A percentile compares a stretch with the other conserved stretches of the same genome.
These are phyloP conservation scores for Oryctes rhinoceros DNA, from an alignment of 1,140 invertebrate genomes.

Conservation along the genomic window DNA sequence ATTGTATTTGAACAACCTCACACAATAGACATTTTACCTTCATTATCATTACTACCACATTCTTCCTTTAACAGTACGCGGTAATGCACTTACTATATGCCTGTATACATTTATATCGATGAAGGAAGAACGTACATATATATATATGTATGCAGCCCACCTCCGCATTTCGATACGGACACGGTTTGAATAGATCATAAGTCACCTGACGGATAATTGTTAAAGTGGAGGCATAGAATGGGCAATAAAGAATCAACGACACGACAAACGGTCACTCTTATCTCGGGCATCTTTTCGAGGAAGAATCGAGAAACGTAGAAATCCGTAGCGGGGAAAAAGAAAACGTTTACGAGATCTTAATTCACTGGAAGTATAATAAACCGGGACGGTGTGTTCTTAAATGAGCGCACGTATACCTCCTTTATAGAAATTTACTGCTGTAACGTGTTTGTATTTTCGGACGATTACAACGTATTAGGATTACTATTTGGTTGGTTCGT, in stretches of 20 bases:
- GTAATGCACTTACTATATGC: slow-evolving; percentile 21
- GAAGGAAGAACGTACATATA: slow-evolving; percentile 3
- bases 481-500: slow-evolving; percentile 18
- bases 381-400: neutral
- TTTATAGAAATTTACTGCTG: slow-evolving; percentile 24
- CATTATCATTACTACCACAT: slow-evolving; percentile 20
- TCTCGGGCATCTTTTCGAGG: slow-evolving; percentile 8
- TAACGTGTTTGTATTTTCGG: slow-evolving; percentile 10
- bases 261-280: slow-evolving; percentile 21
- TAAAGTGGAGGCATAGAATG: slow-evolving; percentile 20
- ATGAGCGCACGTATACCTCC: neutral
- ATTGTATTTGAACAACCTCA: neutral
- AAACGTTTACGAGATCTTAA: slow-evolving; percentile 8
- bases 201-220: slow-evolving; percentile 33
- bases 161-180: slow-evolving; percentile 24
- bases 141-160: slow-evolving; percentile 1
- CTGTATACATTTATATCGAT: neutral
- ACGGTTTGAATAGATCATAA: slow-evolving; percentile 30
- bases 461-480: slow-evolving; percentile 8
- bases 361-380: slow-evolving; percentile 6
- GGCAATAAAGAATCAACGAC: slow-evolving; percentile 19
- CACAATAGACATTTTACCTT: neutral
- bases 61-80: slow-evolving; percentile 24
- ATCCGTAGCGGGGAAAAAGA: neutral
- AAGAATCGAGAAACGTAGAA: slow-evolving; percentile 12